These are phyloP conservation scores for Pachliopta kotzebuea DNA, from an alignment of 2,888 invertebrate genomes.

Conservation along the genomic window DNA sequence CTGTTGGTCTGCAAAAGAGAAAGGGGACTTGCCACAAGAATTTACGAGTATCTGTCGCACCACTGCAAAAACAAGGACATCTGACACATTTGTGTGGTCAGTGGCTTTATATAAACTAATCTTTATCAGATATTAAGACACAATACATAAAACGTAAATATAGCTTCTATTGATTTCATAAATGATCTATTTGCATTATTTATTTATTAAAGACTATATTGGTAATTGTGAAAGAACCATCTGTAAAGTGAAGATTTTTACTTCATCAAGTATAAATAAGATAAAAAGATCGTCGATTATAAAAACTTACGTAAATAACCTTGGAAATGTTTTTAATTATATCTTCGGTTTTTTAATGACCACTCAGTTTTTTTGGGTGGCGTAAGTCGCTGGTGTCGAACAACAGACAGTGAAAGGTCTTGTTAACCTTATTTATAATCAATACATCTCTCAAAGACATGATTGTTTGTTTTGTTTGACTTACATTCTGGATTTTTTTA, in stretches of 20 bases:
- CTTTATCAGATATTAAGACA: conserved; percentile 7
- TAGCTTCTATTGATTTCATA: neutral
- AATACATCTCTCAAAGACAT: neutral
- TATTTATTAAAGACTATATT: neutral
- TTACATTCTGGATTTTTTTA: neutral
- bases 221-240: neutral
- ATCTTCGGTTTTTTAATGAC: conserved; percentile 2
- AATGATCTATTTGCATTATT: too few relatives aligned
- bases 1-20: conserved; percentile 22
- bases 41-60: conserved; percentile 13
- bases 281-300: neutral
- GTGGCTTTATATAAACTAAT: neutral
- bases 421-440: neutral
- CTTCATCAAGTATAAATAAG: neutral
- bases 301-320: neutral
- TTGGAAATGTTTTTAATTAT: conserved; percentile 9
- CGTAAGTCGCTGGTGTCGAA: neutral
- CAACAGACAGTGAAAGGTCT: conserved; percentile 5
- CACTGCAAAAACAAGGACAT: conserved; percentile 18
- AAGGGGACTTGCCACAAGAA: conserved; percentile 15
- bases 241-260: neutral
- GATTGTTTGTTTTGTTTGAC: neutral
- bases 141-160: neutral
- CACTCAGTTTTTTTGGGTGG: neutral
- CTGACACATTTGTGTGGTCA: conserved; percentile 18